A percentile compares a stretch with the other conserved stretches of the same genome.
phyloP scores from a whole-genome alignment of 2,888 invertebrate species.

The Tetragonula carbonaria region DNA sequence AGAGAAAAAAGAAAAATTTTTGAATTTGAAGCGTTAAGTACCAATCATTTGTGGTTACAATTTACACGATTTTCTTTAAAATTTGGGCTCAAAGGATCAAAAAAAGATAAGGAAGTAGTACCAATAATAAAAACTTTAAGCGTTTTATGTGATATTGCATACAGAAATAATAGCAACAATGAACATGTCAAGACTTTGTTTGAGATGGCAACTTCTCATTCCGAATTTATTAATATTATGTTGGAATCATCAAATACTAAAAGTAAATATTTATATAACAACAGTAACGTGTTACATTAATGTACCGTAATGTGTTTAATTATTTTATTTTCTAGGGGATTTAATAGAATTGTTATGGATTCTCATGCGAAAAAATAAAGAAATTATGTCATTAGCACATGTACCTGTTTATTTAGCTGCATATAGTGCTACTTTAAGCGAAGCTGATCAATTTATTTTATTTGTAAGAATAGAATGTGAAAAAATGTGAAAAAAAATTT shows the following conservation, averaged over 20 bases:
- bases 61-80: conserved; percentile 86
- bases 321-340: conserved; percentile 84
- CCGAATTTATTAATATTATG: conserved; percentile 90
- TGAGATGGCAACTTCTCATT: conserved; percentile 91
- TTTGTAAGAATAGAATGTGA: conserved; percentile 77
- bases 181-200: conserved; percentile 86
- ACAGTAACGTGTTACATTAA: background rate
- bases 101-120: conserved; percentile 76
- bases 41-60: conserved; percentile 79
- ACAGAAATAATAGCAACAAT: conserved; percentile 85
- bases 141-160: conserved; percentile 86
- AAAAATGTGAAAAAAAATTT: background rate
- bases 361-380: conserved; percentile 87
- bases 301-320: conserved; percentile 20
- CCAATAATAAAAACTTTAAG: conserved; percentile 86
- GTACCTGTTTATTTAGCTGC: conserved; percentile 91
- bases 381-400: conserved; percentile 88
- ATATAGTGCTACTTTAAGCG: conserved; percentile 90
- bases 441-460: conserved; percentile 89
- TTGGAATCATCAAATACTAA: conserved; percentile 83
- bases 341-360: conserved; percentile 88
- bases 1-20: conserved; percentile 58
- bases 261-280: conserved; percentile 71
- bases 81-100: conserved; percentile 86
- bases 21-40: conserved; percentile 73